Evolutionary conservation across 2,797 vertebrate genomes (phyloP).

Genomic region (Oryzias sinensis): DNA sequence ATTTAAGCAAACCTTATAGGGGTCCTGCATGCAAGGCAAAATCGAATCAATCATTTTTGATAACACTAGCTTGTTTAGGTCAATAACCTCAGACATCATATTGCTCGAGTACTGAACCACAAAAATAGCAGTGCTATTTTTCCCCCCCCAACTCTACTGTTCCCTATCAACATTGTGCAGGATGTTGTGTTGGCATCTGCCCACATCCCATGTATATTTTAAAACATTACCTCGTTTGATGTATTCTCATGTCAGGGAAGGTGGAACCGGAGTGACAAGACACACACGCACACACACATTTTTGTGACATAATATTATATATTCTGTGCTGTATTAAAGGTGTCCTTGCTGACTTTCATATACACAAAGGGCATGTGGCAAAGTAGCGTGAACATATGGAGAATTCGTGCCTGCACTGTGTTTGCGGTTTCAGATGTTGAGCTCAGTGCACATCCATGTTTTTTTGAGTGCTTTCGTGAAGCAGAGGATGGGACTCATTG

Average conservation of each 20-base stretch:
- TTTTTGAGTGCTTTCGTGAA: conserved; percentile 47
- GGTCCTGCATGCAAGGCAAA: no score
- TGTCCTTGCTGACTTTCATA: conserved; percentile 51
- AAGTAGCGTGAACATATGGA: conserved; percentile 32
- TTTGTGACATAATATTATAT: conserved; percentile 5
- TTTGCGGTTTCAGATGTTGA: conserved; percentile 45
- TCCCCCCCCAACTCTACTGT: background rate
- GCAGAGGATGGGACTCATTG: conserved; percentile 67
- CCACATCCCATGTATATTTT: conserved; percentile 38
- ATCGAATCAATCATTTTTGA: no score
- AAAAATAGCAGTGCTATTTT: conserved; percentile 30
- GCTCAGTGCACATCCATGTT: conserved; percentile 14
- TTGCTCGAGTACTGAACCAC: conserved; percentile 27
- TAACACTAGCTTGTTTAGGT: background rate
- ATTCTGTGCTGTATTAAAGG: conserved; percentile 54
- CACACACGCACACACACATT: conserved; percentile 21
- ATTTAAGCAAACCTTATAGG: no score
- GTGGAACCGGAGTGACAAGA: conserved; percentile 42
- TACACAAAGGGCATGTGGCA: conserved; percentile 31
- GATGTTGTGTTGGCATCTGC: conserved; percentile 35
- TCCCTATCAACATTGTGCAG: conserved; percentile 11
- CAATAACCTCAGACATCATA: background rate
- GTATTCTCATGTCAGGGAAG: conserved; percentile 40
- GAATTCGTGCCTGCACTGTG: conserved; percentile 12
- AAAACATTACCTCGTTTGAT: conserved; percentile 47